A percentile compares a stretch with the other conserved stretches of the same genome.
Conservation (phyloP, 2,797 vertebrate genomes). For the Huso huso region DNA sequence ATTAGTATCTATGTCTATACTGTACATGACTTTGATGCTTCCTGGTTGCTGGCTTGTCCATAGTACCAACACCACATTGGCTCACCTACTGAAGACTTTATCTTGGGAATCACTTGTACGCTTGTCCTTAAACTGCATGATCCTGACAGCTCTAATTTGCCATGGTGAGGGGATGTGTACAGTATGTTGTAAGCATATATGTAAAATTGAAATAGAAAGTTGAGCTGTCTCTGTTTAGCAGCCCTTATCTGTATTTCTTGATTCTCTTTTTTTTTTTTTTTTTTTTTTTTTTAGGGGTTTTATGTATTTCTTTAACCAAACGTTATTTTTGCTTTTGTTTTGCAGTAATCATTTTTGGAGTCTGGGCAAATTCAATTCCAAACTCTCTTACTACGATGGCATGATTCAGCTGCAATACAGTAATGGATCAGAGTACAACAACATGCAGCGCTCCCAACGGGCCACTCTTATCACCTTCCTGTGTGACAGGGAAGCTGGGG, state of each 20-base stretch:
- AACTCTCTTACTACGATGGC: slow-evolving; percentile 84
- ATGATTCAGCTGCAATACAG: slow-evolving; percentile 80
- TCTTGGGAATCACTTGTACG: too few species aligned
- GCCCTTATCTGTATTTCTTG: neutral
- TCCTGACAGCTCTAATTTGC: too few species aligned
- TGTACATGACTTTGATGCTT: too few species aligned
- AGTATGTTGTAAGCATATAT: too few species aligned
- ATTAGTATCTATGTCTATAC: too few species aligned
- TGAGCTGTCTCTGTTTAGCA: neutral
- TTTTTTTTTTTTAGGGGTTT: neutral
- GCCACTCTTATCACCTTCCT: slow-evolving; percentile 85
- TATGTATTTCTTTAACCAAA: neutral
- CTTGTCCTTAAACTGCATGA: too few species aligned
- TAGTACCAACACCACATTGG: too few species aligned
- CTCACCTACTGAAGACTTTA: too few species aligned
- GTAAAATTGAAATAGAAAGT: too few species aligned
- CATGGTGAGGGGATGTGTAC: too few species aligned
- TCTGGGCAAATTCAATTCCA: slow-evolving; percentile 70
- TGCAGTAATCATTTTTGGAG: slow-evolving; percentile 58
- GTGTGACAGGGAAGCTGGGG: slow-evolving; percentile 71
- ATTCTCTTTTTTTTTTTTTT: neutral
- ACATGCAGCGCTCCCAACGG: slow-evolving; percentile 61
- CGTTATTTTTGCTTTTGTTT: slow-evolving; percentile 6
- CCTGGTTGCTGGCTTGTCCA: too few species aligned
- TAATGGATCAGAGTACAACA: slow-evolving; percentile 77